These are phyloP conservation scores for Periplaneta americana DNA, from an alignment of 1,140 invertebrate species.

Conservation along the genomic window DNA sequence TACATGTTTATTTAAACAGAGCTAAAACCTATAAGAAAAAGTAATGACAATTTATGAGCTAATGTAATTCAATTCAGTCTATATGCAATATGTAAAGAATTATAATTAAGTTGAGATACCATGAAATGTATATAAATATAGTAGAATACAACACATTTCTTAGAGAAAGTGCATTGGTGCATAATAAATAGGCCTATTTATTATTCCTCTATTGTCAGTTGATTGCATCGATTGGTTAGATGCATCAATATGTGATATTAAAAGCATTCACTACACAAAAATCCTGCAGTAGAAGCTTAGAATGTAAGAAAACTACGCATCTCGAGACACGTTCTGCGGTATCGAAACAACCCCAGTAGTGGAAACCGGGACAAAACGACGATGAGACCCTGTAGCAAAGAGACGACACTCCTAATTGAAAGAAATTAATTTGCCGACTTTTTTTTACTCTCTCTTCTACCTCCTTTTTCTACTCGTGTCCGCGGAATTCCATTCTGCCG, in stretches of 20 bases:
- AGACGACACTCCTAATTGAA: slow-evolving; percentile 9
- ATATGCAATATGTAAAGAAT: too few species aligned
- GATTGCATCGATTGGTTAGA: not conserved
- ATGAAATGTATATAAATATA: too few species aligned
- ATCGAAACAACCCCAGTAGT: not conserved
- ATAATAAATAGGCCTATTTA: too few species aligned
- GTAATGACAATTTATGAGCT: too few species aligned
- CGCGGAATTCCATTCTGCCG: not conserved
- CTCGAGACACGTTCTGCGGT: not conserved
- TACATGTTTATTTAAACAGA: too few species aligned
- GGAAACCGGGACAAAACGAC: not conserved
- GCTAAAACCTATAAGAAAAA: too few species aligned
- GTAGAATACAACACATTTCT: too few species aligned
- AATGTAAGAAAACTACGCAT: not conserved
- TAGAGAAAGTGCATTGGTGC: too few species aligned
- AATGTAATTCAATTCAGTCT: too few species aligned
- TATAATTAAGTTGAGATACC: too few species aligned
- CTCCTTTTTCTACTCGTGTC: not conserved
- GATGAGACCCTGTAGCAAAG: not conserved
- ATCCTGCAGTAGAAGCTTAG: not conserved
- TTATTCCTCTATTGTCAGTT: too few species aligned
- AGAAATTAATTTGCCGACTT: slow-evolving; percentile 12
- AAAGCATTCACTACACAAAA: not conserved
- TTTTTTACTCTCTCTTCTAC: not conserved
- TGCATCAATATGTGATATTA: not conserved